A percentile compares a stretch with the other conserved stretches of the same genome.
Evolutionary conservation across 2,888 invertebrate species (phyloP).

Genomic region (Hydrotaea diabolus): DNA sequence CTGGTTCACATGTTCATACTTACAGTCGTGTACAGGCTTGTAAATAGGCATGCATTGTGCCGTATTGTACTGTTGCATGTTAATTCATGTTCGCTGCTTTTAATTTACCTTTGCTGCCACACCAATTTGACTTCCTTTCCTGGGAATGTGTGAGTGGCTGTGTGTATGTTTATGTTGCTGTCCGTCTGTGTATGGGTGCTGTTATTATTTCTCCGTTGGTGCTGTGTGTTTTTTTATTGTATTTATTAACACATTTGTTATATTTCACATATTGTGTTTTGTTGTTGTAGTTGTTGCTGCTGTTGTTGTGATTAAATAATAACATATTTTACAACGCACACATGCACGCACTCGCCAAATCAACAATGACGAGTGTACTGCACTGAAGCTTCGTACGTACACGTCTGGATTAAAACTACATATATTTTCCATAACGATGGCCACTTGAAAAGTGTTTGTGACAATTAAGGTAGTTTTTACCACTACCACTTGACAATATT

Average conservation of each 20-base stretch:
- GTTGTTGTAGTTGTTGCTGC: no score
- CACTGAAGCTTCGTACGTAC: not conserved
- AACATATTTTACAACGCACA: slow-evolving; percentile 21
- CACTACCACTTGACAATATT: no score
- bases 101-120: slow-evolving; percentile 32
- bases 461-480: no score
- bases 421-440: not conserved
- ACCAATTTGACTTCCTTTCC: slow-evolving; percentile 22
- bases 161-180: no score
- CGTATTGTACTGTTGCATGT: slow-evolving; percentile 21
- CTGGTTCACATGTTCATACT: not conserved
- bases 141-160: not conserved
- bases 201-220: not conserved
- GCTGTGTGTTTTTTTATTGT: slow-evolving; percentile 1
- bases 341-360: not conserved
- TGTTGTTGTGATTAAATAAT: slow-evolving; percentile 1
- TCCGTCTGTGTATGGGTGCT: not conserved
- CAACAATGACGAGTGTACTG: not conserved
- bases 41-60: not conserved
- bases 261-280: slow-evolving; percentile 17
- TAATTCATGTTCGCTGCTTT: slow-evolving; percentile 15
- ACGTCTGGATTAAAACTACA: slow-evolving; percentile 23
- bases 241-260: slow-evolving; percentile 40
- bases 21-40: not conserved
- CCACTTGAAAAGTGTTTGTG: not conserved